Base-by-base conservation (phyloP, 2,888 invertebrate genomes). In the Cephus runcator region DNA sequence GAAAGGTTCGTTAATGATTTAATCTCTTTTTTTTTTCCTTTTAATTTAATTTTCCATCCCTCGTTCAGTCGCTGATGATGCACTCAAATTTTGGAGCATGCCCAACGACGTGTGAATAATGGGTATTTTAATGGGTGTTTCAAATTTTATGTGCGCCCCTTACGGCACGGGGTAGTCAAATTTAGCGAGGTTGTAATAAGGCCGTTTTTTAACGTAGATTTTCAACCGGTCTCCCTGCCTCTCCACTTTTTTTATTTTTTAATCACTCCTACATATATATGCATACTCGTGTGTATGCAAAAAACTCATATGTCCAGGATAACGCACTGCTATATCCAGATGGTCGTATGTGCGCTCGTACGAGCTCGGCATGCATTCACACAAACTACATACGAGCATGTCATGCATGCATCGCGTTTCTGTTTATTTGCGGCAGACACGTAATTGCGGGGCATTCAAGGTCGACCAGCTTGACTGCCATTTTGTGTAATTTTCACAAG, bases 401-500 rank as follows among this genome's bases (percentile, higher is more conserved):
- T 80, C 80, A 83, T 85, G 85, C 85, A 85, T 79, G 84, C 85
- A 73, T 84, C 83, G 86, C 84, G 86, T 23, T 56, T 85, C 80
- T 81, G 84, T 82, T 86, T 85, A 83, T 87, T 86, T 83, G 84
- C 84, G 81, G 83, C 81, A 83, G 82, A 85, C 85, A 79, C 84
- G 84, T 86, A 88, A 87, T 88, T 87, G 85, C 83, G 79, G 81
- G 80, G 81, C 82, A 83, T 85, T 85, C 86, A 88, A 88, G 88
- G 88, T 79, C 86, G 83, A 80, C 83, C 83, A 80, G 81, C 85
- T 82, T 80, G 82, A 81, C 85, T 81, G 86, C 83, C 87, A 87
- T 86, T 87, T 87, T 83, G 84, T 82, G 81, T 83, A 82, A 87
- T 86, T 87, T 87, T 87, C 85, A 76, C 81, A 79, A 81, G 81